These are phyloP conservation scores for Molossus alvarezi DNA, from an alignment of 2,797 vertebrate genomes.

Conservation along the genomic window DNA sequence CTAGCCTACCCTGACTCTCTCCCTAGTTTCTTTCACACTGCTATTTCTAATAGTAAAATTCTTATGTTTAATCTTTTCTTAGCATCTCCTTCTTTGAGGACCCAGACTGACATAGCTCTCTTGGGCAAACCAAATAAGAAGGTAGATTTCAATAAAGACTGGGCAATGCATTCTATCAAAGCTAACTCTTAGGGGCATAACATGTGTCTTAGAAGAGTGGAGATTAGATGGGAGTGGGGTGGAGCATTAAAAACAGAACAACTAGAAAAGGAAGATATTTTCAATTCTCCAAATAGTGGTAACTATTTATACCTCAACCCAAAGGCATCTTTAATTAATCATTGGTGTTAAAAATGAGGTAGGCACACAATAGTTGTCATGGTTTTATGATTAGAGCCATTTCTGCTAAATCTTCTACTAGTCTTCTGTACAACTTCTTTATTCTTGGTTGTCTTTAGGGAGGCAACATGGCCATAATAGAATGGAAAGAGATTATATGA, in stretches of 20 bases:
- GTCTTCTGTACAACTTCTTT: background rate
- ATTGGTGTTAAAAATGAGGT: background rate
- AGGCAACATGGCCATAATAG: background rate
- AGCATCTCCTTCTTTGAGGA: background rate
- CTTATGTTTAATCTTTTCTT: background rate
- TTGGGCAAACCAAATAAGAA: background rate
- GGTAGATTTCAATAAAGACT: background rate
- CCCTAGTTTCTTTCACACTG: background rate
- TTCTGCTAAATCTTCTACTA: background rate
- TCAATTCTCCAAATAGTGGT: background rate
- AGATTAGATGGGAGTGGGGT: background rate
- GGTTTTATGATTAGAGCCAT: background rate
- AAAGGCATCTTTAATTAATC: background rate
- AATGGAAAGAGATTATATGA: background rate
- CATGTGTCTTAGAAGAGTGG: background rate
- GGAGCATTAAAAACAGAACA: background rate
- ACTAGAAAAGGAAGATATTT: background rate
- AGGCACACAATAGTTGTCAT: background rate
- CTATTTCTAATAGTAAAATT: background rate
- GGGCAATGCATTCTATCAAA: background rate
- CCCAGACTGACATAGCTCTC: background rate
- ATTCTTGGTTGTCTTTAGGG: background rate
- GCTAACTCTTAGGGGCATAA: background rate
- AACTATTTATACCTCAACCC: background rate
- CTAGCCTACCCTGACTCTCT: background rate